Percentiles rank a stretch among this genome's conserved stretches.
These are phyloP conservation scores for Eurystomus glaucurus DNA, from an alignment of 2,797 vertebrate genomes.

Conservation along the genomic window DNA sequence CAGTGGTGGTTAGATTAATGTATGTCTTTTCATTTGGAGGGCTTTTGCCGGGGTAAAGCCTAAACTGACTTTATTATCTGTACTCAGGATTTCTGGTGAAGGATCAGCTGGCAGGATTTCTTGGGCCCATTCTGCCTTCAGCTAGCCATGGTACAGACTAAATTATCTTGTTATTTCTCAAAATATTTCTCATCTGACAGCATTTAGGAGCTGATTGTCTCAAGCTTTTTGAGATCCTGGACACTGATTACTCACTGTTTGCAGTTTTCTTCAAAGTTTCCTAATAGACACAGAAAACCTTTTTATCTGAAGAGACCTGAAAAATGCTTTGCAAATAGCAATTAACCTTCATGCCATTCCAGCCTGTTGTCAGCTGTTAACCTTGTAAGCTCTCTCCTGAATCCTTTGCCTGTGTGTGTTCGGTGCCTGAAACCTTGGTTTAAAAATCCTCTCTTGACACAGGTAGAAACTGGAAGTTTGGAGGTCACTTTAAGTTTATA, in stretches of 20 bases:
- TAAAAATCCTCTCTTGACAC: neutral
- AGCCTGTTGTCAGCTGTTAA: constrained; percentile 20
- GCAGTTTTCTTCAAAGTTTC: constrained; percentile 18
- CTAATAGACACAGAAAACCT: constrained; percentile 28
- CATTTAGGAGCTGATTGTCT: neutral
- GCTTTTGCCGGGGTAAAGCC: neutral
- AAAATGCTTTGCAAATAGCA: constrained; percentile 47
- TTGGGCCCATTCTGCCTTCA: neutral
- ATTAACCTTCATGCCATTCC: constrained; percentile 36
- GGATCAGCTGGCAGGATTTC: neutral
- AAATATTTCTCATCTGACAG: neutral
- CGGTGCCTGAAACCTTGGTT: neutral
- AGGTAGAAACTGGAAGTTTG: neutral
- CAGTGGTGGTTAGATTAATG: neutral
- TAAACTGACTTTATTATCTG: neutral
- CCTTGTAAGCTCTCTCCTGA: neutral
- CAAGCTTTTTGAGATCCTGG: neutral
- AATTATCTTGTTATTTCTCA: neutral
- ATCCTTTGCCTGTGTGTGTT: neutral
- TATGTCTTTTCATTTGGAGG: neutral
- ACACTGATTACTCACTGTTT: neutral
- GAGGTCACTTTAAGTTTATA: neutral
- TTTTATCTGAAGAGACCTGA: constrained; percentile 15
- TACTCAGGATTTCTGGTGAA: neutral
- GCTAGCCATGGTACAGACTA: neutral